Evolutionary conservation across 92 coral and sea anemone species (phyloP).

Genomic region (Parazoanthus atlanticus): DNA sequence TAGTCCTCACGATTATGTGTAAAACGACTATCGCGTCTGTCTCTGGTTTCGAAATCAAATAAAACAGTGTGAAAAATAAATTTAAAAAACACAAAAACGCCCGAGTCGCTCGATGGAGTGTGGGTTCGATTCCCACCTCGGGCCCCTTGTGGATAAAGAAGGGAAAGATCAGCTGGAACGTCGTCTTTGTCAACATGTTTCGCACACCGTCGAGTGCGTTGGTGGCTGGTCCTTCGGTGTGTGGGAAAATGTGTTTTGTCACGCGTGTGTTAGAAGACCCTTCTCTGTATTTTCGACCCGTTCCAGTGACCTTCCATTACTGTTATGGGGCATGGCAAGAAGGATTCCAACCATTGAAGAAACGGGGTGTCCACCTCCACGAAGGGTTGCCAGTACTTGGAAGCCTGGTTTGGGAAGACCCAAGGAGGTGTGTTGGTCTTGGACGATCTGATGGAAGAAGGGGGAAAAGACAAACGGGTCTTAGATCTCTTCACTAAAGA

Average conservation of each 20-base stretch:
- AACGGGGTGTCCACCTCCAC: conserved; percentile 31
- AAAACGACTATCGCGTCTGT: background rate
- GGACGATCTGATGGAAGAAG: conserved; percentile 50
- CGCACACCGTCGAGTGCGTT: conserved; percentile 1
- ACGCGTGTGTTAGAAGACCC: background rate
- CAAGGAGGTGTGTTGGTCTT: too few relatives aligned
- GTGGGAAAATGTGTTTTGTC: conserved; percentile 30
- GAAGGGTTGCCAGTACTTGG: conserved; percentile 47
- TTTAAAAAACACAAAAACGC: background rate
- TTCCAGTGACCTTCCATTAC: conserved; percentile 16
- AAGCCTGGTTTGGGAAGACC: conserved; percentile 4
- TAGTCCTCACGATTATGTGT: too few relatives aligned
- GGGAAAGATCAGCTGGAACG: too few relatives aligned
- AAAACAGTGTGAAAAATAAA: background rate
- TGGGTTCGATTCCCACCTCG: background rate
- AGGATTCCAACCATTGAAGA: conserved; percentile 14
- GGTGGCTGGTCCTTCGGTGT: conserved; percentile 36
- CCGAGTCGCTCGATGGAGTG: background rate
- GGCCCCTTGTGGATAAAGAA: background rate
- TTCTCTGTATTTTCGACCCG: background rate
- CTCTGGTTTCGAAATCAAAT: background rate
- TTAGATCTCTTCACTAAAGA: too few relatives aligned
- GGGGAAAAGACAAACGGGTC: too few relatives aligned
- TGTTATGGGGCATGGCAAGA: conserved; percentile 58
- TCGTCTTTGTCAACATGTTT: background rate